phyloP scores from a whole-genome alignment of 2,888 invertebrate genomes.

The Sipha maydis region DNA sequence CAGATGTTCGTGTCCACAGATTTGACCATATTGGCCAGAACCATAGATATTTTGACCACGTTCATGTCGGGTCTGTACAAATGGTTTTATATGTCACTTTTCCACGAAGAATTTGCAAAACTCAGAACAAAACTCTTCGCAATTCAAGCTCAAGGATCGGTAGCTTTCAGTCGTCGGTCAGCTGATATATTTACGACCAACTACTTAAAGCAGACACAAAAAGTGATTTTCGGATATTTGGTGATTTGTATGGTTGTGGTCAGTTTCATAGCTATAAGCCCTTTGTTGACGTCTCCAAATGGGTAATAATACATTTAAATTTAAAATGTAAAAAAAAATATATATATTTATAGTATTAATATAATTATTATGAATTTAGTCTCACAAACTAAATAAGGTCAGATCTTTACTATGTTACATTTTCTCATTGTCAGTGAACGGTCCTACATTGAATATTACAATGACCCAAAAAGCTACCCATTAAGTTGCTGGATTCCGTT shows the following conservation, averaged over 20 bases:
- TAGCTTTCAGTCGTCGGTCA: background rate
- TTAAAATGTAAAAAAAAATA: too few relatives aligned
- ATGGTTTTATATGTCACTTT: conserved; percentile 1
- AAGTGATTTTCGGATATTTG: background rate
- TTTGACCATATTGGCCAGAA: conserved; percentile 2
- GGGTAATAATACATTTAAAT: background rate
- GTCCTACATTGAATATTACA: conserved; percentile 11
- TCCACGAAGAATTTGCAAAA: background rate
- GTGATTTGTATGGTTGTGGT: background rate
- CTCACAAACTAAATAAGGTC: too few relatives aligned
- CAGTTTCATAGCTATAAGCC: background rate
- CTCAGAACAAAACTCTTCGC: background rate
- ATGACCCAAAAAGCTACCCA: conserved; percentile 9
- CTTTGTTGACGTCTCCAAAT: background rate
- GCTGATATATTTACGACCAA: background rate
- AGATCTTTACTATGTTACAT: background rate
- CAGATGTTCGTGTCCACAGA: conserved; percentile 15
- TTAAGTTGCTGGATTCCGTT: background rate
- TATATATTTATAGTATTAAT: too few relatives aligned
- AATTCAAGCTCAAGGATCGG: conserved; percentile 16
- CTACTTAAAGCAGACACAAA: background rate
- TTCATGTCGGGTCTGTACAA: conserved; percentile 23
- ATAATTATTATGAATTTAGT: too few relatives aligned
- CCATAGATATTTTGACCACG: conserved; percentile 24
- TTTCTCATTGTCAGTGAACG: background rate